These are phyloP conservation scores for Sialis fuliginosa DNA, from an alignment of 2,888 invertebrate genomes.

Conservation along the genomic window DNA sequence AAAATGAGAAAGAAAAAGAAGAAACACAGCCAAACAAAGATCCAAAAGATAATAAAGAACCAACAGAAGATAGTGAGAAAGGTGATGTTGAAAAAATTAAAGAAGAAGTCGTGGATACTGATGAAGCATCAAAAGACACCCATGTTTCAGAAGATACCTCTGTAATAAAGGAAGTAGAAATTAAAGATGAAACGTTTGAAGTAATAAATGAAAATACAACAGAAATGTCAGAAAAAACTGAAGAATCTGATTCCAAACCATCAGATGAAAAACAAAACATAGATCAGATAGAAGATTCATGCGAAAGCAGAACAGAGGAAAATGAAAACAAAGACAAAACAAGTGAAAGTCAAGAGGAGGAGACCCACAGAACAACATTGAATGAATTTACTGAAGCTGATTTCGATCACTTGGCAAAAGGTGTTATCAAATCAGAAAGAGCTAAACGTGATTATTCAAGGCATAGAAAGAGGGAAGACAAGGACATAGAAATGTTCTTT, in stretches of 20 bases:
- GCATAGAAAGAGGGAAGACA: constrained; percentile 26
- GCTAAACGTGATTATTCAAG: constrained; percentile 43
- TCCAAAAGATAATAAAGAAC: constrained; percentile 14
- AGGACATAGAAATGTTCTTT: constrained; percentile 25
- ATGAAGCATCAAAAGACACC: constrained; percentile 12
- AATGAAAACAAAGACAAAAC: constrained; percentile 9
- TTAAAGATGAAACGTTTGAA: constrained; percentile 1
- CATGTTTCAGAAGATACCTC: constrained; percentile 3
- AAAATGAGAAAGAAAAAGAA: constrained; percentile 2
- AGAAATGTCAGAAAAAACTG: constrained; percentile 9
- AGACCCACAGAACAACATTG: background rate
- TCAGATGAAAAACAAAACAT: too few relatives aligned
- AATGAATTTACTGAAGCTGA: constrained; percentile 18
- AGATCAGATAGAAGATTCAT: constrained; percentile 6
- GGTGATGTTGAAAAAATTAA: constrained; percentile 20
- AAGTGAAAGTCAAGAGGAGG: background rate
- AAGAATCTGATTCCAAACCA: constrained; percentile 5
- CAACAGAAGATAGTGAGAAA: constrained; percentile 8
- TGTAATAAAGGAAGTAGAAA: constrained; percentile 2
- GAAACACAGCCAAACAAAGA: constrained; percentile 7
- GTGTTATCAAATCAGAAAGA: constrained; percentile 39
- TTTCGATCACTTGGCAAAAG: constrained; percentile 38
- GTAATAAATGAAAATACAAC: constrained; percentile 7
- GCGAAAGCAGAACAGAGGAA: constrained; percentile 9
- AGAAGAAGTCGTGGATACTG: constrained; percentile 23